A percentile compares a stretch with the other conserved stretches of the same genome.
phyloP scores from a whole-genome alignment of 1,140 invertebrate species.

The Drosophila quadrilineata region DNA sequence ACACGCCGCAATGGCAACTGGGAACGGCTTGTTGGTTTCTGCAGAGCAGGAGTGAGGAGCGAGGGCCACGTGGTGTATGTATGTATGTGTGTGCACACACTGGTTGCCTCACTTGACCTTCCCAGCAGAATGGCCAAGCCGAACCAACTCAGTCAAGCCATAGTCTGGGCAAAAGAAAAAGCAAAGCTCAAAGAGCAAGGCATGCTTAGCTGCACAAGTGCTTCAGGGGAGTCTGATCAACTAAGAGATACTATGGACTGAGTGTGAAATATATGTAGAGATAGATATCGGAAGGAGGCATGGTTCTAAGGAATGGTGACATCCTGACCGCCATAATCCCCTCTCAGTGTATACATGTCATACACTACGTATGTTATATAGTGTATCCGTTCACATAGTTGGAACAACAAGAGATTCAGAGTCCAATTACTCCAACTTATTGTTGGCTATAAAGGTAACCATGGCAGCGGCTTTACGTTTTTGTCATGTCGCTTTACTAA shows the following conservation, averaged over 20 bases:
- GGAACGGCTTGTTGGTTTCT: conserved; percentile 9
- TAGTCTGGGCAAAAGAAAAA: neutral
- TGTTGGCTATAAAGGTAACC: conserved; percentile 39
- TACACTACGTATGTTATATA: neutral
- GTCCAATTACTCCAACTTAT: conserved; percentile 68
- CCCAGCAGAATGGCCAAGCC: conserved; percentile 17
- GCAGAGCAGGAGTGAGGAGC: neutral
- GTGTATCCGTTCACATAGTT: conserved; percentile 27
- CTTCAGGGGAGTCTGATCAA: no score
- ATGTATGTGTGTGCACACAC: no score
- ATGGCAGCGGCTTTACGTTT: conserved; percentile 37
- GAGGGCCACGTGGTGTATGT: no score
- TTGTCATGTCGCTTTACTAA: conserved; percentile 40
- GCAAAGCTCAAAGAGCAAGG: conserved; percentile 15
- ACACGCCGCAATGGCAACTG: conserved; percentile 42
- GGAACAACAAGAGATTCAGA: conserved; percentile 40
- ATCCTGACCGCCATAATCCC: no score
- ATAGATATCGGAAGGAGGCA: no score
- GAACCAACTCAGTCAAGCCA: conserved; percentile 4
- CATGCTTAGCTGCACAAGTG: conserved; percentile 26
- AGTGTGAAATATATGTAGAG: no score
- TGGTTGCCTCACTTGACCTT: conserved; percentile 69
- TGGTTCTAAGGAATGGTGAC: no score
- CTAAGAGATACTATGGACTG: no score
- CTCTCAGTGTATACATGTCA: no score